Evolutionary conservation across 2,888 invertebrate species (phyloP), one percentile per base, ranked within the genome.

Genomic region (Rhagonycha fulva): DNA sequence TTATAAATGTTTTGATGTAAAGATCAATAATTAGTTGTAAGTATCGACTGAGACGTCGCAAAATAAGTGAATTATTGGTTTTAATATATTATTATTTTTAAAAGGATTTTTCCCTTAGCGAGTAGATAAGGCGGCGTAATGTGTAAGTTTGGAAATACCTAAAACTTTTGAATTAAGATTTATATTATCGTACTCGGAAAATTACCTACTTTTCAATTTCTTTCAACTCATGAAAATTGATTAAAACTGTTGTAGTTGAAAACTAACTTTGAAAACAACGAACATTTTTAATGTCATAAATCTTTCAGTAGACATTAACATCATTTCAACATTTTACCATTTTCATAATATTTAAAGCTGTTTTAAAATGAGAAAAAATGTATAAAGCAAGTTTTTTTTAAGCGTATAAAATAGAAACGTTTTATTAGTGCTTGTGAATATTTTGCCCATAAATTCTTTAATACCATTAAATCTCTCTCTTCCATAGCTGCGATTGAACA

Each of bases 101-200:
- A 47, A 47, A 47, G n/a, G n/a, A 47, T 47, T 47, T 47, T 7
- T 47, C n/a, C 47, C 47, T 47, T 47, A 47, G 47, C n/a, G 9
- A 7, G 47, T 47, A 47, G 47, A n/a, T 47, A 47, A 47, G 12
- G 47, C 47, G 12, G 47, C 47, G 47, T n/a, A 47, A 47, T 12
- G 47, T 47, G n/a, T 47, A 47, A 47, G 47, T 47, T 47, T 47
- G 47, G 47, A 47, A 47, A 47, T 47, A 47, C n/a, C n/a, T n/a
- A 26, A 66, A 66, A 66, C 63, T 66, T 66, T 66, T 66, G n/a
- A 66, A 66, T 66, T 66, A 66, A 66, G 63, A 66, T 66, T 66
- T 66, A 26, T 66, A 66, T 66, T 66, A 66, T 24, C 24, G 26
- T 14, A 66, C 63, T 66, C 26, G 12, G 63, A 24, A 66, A 66